Evolutionary conservation across 2,113 vertebrate species (phyloP), one percentile per base, ranked within the genome.

Genomic region (Jaculus jaculus): DNA sequence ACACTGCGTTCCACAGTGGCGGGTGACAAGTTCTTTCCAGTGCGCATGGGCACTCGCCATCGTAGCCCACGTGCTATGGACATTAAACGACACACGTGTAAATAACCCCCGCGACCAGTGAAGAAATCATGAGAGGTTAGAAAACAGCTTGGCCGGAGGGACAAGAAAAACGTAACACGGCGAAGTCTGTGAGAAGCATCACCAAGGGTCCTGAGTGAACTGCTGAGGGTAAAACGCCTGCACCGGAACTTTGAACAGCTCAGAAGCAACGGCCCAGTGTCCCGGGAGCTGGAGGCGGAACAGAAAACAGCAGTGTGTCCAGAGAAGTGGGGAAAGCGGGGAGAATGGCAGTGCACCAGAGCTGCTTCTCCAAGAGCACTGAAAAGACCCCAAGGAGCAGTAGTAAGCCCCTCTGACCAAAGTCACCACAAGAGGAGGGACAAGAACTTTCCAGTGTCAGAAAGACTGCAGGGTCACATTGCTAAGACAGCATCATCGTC

Each of bases 221-320:
- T 61, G 42, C 16, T 39, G 28, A 83, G 58, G 61, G 85, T 74
- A 87, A 93, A 95, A 91, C 54, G 47, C 42, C 89, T 34, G 75
- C 54, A 58, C 69, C 82, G 82, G 66, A 69, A 87, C 73, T 89
- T 28, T 21, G 73, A 63, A 84, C 63, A 21, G 9, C 85, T 85
- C 74, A 81, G 89, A 95, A 63, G 78, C 65, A 92, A n/a, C 91
- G n/a, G 61, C 73, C 37, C 72, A 66, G 77, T 60, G 34, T 63
- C 58, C 86, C 89, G 68, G 84, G 78, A 84, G 86, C 54, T n/a
- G 51, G 42, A 24, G 51, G 61, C 88, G 85, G 61, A 95, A 78
- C 28, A 92, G 47, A 75, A 89, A 23, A 17, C 32, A 83, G 34
- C 51, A 74, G 60, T 51, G 61, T 20, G n/a, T n/a, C n/a, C n/a